Evolutionary conservation across 2,888 invertebrate genomes (phyloP), one percentile per base, ranked within the genome.

Genomic region (Drosophila tripunctata): DNA sequence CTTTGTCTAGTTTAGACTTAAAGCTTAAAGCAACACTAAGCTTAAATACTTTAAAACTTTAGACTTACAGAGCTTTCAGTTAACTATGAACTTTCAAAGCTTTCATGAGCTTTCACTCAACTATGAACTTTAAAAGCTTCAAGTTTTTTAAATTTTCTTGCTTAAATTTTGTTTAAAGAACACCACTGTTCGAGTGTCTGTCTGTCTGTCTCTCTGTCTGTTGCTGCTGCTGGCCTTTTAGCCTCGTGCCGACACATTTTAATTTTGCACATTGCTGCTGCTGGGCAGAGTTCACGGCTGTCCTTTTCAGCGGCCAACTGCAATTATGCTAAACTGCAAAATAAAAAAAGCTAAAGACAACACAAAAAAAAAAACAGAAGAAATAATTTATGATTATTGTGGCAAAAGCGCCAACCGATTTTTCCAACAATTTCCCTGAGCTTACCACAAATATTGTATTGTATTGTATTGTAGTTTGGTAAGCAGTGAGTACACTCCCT

Each of bases 261-360:
- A 73, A 75, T 70, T 73, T 73, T 58, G n/a, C n/a, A n/a, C 48
- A 52, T 38, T 44, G n/a, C 40, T 50, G 60, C 36, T 17, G 51
- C 47, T 22, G 63, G 38, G 57, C 75, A 58, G 50, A 51, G 64
- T 69, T 74, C 72, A 70, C 47, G 75, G 60, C 56, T 70, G 75
- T 45, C 38, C 41, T 33, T 72, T 63, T 47, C 19, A 57, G 60
- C 65, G 65, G 60, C 54, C 71, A 70, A 44, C 47, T 43, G 84
- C 63, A 83, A 78, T 83, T 83, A 76, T 52, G 65, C 69, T 76
- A 73, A 83, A 55, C 84, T 64, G 58, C 61, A 52, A 55, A 33
- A 52, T 27, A 51, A n/a, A 27, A 15, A 35, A 22, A 35, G 1
- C 21, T n/a, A 24, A 14, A 27, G 1, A 10, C 4, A 41, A 41